Evolutionary conservation across 2,888 invertebrate genomes (phyloP).

Genomic region (Drosophila fulvimacula): DNA sequence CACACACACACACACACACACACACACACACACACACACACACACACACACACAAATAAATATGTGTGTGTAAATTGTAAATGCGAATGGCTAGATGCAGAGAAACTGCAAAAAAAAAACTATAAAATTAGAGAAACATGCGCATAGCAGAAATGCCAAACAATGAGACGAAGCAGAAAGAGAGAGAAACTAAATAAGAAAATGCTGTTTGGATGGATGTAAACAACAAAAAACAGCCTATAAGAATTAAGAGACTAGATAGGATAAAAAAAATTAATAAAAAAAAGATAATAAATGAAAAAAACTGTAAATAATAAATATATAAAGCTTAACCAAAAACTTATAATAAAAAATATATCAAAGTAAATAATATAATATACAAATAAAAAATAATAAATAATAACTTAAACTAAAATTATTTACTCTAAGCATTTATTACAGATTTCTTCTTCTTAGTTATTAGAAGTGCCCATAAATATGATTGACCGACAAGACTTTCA

Average conservation of each 20-base stretch:
- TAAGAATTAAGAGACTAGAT: background rate
- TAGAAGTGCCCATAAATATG: constrained; percentile 31
- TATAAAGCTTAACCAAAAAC: background rate
- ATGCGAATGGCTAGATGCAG: constrained; percentile 57
- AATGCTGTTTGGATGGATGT: constrained; percentile 1
- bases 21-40: background rate
- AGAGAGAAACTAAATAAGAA: background rate
- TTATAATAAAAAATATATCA: background rate
- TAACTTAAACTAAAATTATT: background rate
- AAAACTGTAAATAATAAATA: background rate
- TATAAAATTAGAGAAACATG: constrained; percentile 39
- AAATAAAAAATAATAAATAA: background rate
- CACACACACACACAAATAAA: background rate
- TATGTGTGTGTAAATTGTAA: constrained; percentile 44
- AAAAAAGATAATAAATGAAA: background rate
- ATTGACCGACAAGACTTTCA: constrained; percentile 10
- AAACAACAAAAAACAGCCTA: background rate
- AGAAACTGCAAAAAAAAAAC: constrained; percentile 38
- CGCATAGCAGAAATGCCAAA: constrained; percentile 42
- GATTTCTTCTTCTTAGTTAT: background rate
- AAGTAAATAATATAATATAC: background rate
- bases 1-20: too few relatives aligned
- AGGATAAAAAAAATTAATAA: background rate
- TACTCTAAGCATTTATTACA: background rate
- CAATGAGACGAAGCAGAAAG: constrained; percentile 1